A percentile compares a stretch with the other conserved stretches of the same genome.
These are phyloP conservation scores for Drosophila recens DNA, from an alignment of 2,888 invertebrate genomes.

Conservation along the genomic window DNA sequence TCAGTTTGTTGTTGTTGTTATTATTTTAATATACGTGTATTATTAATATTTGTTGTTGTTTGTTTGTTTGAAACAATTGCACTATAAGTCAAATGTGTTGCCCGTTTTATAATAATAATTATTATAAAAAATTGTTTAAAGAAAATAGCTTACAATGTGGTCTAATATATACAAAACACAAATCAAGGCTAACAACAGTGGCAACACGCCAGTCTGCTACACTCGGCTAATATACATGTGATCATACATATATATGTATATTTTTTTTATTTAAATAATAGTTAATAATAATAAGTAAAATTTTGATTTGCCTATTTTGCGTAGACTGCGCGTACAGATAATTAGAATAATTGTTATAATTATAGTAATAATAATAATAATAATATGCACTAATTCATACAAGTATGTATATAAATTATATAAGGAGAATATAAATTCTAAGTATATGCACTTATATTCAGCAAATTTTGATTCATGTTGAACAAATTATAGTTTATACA, in stretches of 20 bases:
- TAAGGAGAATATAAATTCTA: conserved; percentile 66
- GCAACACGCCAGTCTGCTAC: conserved; percentile 61
- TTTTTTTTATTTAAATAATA: conserved; percentile 30
- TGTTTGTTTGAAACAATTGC: conserved; percentile 81
- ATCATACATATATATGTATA: conserved; percentile 21
- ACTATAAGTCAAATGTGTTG: conserved; percentile 80
- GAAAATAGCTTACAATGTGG: conserved; percentile 60
- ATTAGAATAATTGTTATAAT: conserved; percentile 38
- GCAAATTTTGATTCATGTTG: conserved; percentile 76
- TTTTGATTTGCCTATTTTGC: conserved; percentile 71
- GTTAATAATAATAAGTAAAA: conserved; percentile 48
- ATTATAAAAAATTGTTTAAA: conserved; percentile 51
- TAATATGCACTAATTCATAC: conserved; percentile 64
- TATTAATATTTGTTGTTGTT: conserved; percentile 58
- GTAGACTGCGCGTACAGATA: conserved; percentile 50
- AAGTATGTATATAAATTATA: conserved; percentile 73
- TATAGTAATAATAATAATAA: conserved; percentile 39
- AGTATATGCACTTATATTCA: conserved; percentile 79
- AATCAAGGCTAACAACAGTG: conserved; percentile 76
- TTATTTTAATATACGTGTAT: conserved; percentile 54
- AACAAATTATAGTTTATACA: conserved; percentile 72
- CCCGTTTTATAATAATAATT: conserved; percentile 54
- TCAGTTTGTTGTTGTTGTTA: conserved; percentile 49
- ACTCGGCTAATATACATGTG: conserved; percentile 21
- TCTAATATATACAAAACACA: conserved; percentile 80